Base-by-base conservation (phyloP, 2,797 vertebrate genomes). In the Bovichtus diacanthus region DNA sequence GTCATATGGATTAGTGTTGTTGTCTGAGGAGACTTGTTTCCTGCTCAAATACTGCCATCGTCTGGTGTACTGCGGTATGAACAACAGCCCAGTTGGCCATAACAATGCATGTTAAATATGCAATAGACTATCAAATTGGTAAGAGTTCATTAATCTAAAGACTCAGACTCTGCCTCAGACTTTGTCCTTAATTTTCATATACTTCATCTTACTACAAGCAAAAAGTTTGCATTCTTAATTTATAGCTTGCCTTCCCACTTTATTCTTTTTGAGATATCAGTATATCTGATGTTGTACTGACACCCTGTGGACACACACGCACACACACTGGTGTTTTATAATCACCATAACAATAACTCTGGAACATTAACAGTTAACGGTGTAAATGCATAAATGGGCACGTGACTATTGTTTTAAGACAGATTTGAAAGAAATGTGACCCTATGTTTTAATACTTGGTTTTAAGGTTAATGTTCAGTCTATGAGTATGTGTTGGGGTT, bases 11-110 rank as follows among this genome's bases (percentile, higher is more conserved):
- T 13, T 39, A 18, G 21, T 13, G 11, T 34, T 43, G 3, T 9
- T 18, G 1, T 55, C 21, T 41, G 16, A 46, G 21, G 34, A 47
- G 10, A 44, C 8, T 9, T 46, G 9, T 80, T 88, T 76, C n/a
- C 59, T 90, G 64, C 12, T 67, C 27, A 58, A 65, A 87, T 67
- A 56, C 77, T 84, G 87, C 89, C 90, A 82, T 55, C 90, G 2
- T 74, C 25, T 90, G 91, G 87, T 69, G 62, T 0, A 10, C 9
- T 2, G 0, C 18, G 38, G 77, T 25, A 9, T n/a, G 23, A 64
- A 61, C 51, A 25, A 21, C 19, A 29, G 10, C 51, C 23, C 29
- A 43, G 18, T 4, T 39, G 19, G 23, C 4, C 34, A 29, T 6
- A 10, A 11, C 10, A 27, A 21, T n/a, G 1, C 9, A 9, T 5